Percentiles rank a stretch among this genome's conserved stretches.
Conservation (phyloP, 1,140 invertebrate species). For the Drosophila teissieri region DNA sequence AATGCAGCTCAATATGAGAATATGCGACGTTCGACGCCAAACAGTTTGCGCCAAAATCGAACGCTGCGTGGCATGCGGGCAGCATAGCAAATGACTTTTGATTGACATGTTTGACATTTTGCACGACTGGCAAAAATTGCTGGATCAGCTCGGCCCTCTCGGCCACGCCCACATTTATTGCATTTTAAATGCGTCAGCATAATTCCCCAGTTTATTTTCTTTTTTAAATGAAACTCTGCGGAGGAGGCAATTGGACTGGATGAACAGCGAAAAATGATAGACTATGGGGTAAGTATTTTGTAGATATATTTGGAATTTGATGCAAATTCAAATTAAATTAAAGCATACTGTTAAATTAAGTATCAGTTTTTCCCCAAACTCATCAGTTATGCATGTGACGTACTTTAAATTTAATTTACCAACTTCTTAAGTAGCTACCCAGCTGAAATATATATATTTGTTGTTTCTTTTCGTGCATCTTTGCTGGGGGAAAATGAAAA, state of each 20-base stretch:
- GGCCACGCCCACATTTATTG: conserved; percentile 56
- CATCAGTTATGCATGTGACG: too few species aligned
- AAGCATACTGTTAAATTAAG: not conserved
- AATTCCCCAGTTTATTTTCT: conserved; percentile 53
- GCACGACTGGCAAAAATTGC: conserved; percentile 77
- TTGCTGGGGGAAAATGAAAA: conserved; percentile 39
- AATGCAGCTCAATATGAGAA: conserved; percentile 49
- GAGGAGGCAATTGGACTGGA: not conserved
- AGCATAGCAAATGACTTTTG: conserved; percentile 77
- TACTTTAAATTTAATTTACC: not conserved
- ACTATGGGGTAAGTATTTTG: not conserved
- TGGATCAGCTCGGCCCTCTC: conserved; percentile 25
- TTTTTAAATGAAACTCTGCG: conserved; percentile 37
- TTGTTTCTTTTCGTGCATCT: not conserved
- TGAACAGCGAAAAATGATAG: not conserved
- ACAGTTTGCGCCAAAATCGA: conserved; percentile 50
- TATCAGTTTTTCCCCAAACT: not conserved
- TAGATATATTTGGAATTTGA: not conserved
- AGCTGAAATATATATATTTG: not conserved
- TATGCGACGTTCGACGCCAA: conserved; percentile 33
- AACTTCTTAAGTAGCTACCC: not conserved
- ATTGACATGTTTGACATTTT: conserved; percentile 82
- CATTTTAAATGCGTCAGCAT: conserved; percentile 78
- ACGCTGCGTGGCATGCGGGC: conserved; percentile 46
- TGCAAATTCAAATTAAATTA: too few species aligned